A percentile compares a stretch with the other conserved stretches of the same genome.
Conservation (phyloP, 2,888 invertebrate genomes). For the Aleiodes alternator region DNA sequence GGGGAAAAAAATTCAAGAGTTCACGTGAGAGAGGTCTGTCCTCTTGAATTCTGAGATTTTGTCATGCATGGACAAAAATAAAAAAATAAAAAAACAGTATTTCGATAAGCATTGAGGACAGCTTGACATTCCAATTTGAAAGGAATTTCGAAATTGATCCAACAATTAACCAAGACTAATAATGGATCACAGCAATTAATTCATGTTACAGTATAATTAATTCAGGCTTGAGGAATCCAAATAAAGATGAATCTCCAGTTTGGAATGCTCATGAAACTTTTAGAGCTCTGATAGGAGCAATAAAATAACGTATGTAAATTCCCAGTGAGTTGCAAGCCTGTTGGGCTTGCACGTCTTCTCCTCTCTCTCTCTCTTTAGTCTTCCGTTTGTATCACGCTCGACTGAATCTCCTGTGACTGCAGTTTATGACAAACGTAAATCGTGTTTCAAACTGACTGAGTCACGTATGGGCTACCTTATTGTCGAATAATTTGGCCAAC, state of each 20-base stretch:
- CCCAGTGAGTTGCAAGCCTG: not conserved
- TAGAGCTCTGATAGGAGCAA: constrained; percentile 27
- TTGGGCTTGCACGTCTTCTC: constrained; percentile 1
- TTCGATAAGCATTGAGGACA: too few species aligned
- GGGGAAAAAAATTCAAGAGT: constrained; percentile 41
- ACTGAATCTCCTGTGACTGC: constrained; percentile 50
- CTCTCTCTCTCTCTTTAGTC: not conserved
- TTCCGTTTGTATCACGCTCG: constrained; percentile 29
- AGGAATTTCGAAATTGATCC: too few species aligned
- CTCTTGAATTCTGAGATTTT: not conserved
- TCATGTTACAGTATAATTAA: constrained; percentile 2
- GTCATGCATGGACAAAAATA: too few species aligned
- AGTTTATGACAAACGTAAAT: constrained; percentile 56
- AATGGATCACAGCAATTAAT: too few species aligned
- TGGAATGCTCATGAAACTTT: constrained; percentile 38
- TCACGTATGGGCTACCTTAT: constrained; percentile 39
- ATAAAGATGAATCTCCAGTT: constrained; percentile 2
- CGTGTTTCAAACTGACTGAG: constrained; percentile 41
- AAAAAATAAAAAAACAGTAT: too few species aligned
- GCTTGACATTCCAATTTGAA: too few species aligned
- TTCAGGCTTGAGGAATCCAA: not conserved
- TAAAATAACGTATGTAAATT: constrained; percentile 46
- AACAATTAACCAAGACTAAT: too few species aligned
- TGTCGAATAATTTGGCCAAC: constrained; percentile 42
- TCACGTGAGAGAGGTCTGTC: constrained; percentile 17